Evolutionary conservation across 2,797 vertebrate genomes (phyloP).

Genomic region (Gorsachius magnificus): DNA sequence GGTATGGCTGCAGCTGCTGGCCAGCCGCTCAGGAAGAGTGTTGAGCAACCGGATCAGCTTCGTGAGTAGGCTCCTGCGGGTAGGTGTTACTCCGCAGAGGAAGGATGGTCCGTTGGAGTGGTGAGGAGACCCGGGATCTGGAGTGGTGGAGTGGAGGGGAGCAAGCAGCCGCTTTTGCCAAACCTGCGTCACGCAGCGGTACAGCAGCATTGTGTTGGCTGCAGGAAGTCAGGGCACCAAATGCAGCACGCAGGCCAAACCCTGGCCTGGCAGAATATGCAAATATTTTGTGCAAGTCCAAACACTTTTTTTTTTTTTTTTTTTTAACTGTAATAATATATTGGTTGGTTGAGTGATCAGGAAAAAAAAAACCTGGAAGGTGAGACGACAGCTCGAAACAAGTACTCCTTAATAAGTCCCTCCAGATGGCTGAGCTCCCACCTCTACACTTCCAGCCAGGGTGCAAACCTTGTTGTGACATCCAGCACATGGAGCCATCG

Average conservation of each 20-base stretch:
- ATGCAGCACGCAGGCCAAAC: not conserved
- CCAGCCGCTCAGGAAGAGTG: not conserved
- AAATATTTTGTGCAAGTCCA: not conserved
- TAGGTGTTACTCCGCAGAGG: not conserved
- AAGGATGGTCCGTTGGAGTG: accelerated
- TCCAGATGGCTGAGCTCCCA: not conserved
- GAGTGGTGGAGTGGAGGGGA: not conserved
- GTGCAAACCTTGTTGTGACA: not conserved
- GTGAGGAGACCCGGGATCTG: not conserved
- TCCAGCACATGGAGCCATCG: accelerated
- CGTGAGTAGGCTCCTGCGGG: not conserved
- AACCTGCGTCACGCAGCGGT: not conserved
- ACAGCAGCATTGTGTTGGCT: not conserved
- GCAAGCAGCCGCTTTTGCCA: not conserved
- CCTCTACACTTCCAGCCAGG: not conserved
- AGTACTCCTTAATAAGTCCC: not conserved
- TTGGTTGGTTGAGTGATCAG: not conserved
- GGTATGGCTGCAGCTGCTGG: not conserved
- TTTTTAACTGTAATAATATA: not conserved
- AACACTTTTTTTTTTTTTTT: not conserved
- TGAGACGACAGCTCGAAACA: not conserved
- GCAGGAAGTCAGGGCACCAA: not conserved
- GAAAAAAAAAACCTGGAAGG: accelerated
- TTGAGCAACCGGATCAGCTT: accelerated
- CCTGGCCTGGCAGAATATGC: not conserved